A percentile compares a stretch with the other conserved stretches of the same genome.
Evolutionary conservation across 2,113 vertebrate species (phyloP).

Genomic region (Peromyscus maniculatus): DNA sequence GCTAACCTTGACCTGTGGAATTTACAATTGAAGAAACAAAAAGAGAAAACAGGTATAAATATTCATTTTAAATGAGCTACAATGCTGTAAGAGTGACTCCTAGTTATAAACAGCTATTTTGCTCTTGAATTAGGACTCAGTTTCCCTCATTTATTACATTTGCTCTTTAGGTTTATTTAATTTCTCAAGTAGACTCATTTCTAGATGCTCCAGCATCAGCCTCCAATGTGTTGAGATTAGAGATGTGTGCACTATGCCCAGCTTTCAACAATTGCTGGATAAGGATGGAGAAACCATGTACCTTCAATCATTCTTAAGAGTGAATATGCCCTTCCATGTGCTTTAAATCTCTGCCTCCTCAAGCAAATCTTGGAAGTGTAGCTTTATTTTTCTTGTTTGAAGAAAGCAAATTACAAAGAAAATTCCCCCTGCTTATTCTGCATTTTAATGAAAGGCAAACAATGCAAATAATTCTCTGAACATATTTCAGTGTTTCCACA

Average conservation of each 20-base stretch:
- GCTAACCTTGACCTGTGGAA: background rate
- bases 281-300: background rate
- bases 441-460: conserved; percentile 23
- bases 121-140: background rate
- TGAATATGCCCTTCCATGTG: background rate
- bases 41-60: background rate
- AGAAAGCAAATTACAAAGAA: background rate
- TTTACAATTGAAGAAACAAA: background rate
- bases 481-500: background rate
- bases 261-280: background rate
- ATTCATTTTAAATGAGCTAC: conserved; percentile 29
- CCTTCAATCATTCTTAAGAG: background rate
- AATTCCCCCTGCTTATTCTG: background rate
- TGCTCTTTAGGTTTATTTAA: background rate
- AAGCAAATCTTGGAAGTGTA: background rate
- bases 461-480: background rate
- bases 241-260: background rate
- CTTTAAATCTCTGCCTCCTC: background rate
- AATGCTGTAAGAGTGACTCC: background rate
- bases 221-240: background rate
- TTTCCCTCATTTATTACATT: background rate
- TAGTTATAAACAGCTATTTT: background rate
- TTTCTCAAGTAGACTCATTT: background rate
- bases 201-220: background rate
- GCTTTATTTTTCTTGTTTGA: conserved; percentile 20